A percentile compares a stretch with the other conserved stretches of the same genome.
Conservation (phyloP, 2,888 invertebrate species). For the Phymatocera aterrima region DNA sequence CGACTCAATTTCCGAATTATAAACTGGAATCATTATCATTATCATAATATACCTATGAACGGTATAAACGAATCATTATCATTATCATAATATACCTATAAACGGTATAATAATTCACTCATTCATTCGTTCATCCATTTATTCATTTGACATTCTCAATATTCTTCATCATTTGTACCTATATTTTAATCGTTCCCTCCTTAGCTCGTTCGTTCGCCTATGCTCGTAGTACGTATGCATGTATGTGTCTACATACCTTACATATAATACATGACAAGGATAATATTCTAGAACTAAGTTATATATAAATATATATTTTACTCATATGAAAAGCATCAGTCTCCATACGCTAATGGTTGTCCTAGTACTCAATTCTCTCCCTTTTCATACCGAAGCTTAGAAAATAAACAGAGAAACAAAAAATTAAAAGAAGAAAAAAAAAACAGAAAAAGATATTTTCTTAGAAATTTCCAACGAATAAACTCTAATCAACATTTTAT, state of each 20-base stretch:
- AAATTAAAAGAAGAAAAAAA: background rate
- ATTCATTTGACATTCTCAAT: background rate
- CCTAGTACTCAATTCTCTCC: slow-evolving; percentile 55
- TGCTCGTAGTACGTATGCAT: background rate
- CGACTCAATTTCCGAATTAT: too few species aligned
- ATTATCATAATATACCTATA: background rate
- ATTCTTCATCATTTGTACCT: slow-evolving; percentile 18
- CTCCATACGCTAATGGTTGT: slow-evolving; percentile 67
- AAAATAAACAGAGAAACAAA: background rate
- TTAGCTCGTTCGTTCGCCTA: background rate
- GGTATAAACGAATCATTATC: too few species aligned
- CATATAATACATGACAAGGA: slow-evolving; percentile 65
- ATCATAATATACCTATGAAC: too few species aligned
- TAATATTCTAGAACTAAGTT: slow-evolving; percentile 66
- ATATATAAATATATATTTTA: slow-evolving; percentile 74
- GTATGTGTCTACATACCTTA: slow-evolving; percentile 55
- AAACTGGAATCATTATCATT: too few species aligned
- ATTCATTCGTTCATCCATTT: background rate
- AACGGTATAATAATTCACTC: slow-evolving; percentile 23
- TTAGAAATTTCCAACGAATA: background rate
- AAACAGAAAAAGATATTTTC: background rate
- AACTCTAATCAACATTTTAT: background rate
- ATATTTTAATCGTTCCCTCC: background rate
- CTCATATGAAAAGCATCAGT: slow-evolving; percentile 75
- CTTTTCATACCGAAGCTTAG: background rate